These are phyloP conservation scores for Butorides virescens DNA, from an alignment of 2,113 vertebrate species.

Conservation along the genomic window DNA sequence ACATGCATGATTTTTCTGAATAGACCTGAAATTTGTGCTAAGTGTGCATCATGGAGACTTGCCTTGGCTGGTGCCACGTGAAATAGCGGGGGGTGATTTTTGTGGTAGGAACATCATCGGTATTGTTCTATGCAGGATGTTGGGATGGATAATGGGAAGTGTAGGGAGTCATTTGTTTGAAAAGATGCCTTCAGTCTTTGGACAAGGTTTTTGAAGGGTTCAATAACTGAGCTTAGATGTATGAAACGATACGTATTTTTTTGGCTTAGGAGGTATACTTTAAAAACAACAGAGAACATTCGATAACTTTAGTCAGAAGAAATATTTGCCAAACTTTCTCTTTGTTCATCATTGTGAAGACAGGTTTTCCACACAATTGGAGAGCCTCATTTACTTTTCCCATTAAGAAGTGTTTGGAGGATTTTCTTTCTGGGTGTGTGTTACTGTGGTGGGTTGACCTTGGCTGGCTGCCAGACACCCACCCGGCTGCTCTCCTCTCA, in stretches of 20 bases:
- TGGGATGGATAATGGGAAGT: not conserved
- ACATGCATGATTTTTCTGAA: not conserved
- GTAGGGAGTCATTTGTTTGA: not conserved
- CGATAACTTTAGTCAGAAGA: not conserved
- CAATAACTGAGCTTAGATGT: not conserved
- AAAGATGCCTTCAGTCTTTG: not conserved
- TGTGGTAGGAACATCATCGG: fast-evolving
- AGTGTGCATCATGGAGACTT: not conserved
- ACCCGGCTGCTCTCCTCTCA: fast-evolving
- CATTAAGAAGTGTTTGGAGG: not conserved
- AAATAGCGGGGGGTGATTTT: not conserved
- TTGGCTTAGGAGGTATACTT: not conserved
- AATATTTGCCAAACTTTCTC: not conserved
- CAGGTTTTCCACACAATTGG: not conserved
- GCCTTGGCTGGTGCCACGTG: not conserved
- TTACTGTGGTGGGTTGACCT: not conserved
- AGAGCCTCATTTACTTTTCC: not conserved
- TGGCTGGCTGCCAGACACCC: not conserved
- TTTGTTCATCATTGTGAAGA: not conserved
- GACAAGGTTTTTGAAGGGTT: not conserved
- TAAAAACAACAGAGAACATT: not conserved
- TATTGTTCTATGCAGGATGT: not conserved
- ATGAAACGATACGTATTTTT: not conserved
- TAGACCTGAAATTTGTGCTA: not conserved
- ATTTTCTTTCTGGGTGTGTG: not conserved